Percentiles rank a stretch among this genome's conserved stretches.
Evolutionary conservation across 2,888 invertebrate species (phyloP).

Genomic region (Drosophila phalerata): DNA sequence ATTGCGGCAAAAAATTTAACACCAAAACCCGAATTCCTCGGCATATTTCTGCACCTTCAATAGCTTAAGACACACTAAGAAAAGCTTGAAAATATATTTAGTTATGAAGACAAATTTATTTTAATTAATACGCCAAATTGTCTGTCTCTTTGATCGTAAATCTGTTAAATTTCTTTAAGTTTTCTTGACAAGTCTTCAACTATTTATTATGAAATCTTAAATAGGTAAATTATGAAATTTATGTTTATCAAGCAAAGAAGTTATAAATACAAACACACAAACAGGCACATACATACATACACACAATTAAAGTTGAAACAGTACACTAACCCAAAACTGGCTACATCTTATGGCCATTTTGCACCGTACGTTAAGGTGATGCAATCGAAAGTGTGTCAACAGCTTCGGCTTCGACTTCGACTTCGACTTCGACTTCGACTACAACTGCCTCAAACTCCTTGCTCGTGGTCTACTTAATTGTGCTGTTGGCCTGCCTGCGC

Average conservation of each 20-base stretch:
- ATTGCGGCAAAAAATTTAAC: conserved; percentile 39
- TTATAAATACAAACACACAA: conserved; percentile 7
- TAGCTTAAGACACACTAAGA: background rate
- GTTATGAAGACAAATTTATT: conserved; percentile 2
- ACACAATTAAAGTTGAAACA: conserved; percentile 63
- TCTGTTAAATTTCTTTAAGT: background rate
- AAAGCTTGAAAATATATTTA: background rate
- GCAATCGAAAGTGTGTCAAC: conserved; percentile 80
- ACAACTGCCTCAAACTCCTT: conserved; percentile 17
- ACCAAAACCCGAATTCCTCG: conserved; percentile 13
- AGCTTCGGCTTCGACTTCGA: conserved; percentile 51
- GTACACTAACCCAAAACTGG: conserved; percentile 76
- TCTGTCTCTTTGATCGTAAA: background rate
- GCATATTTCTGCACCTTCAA: conserved; percentile 12
- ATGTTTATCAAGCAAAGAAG: conserved; percentile 47
- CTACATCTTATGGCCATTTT: conserved; percentile 67
- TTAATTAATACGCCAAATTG: conserved; percentile 1
- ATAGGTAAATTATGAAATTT: conserved; percentile 68
- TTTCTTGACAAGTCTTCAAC: background rate
- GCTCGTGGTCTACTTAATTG: conserved; percentile 52
- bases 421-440: conserved; percentile 26
- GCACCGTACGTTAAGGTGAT: conserved; percentile 51
- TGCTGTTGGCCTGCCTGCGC: conserved; percentile 29
- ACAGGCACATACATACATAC: background rate
- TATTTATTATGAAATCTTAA: conserved; percentile 36